Evolutionary conservation across 2,888 invertebrate genomes (phyloP).

Genomic region (Petrolisthes manimaculis): DNA sequence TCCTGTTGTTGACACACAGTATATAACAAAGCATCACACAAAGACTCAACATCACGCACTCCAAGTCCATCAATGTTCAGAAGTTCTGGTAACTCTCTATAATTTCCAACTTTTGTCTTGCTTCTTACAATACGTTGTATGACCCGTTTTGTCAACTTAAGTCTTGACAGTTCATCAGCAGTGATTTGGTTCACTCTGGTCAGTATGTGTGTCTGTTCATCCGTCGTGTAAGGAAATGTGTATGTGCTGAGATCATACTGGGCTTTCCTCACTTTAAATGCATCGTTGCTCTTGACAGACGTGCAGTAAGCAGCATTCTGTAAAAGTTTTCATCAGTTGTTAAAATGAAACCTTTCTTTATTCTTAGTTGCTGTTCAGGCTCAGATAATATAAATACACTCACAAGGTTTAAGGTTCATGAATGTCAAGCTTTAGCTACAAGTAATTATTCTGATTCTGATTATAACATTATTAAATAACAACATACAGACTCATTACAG

Average conservation of each 20-base stretch:
- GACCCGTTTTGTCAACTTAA: conserved; percentile 13
- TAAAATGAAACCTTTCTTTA: no score
- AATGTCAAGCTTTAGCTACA: no score
- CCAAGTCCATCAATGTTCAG: conserved; percentile 18
- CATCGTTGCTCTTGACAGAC: background rate
- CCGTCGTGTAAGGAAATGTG: background rate
- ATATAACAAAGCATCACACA: conserved; percentile 12
- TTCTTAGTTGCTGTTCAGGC: no score
- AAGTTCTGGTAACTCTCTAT: conserved; percentile 22
- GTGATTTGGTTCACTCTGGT: background rate
- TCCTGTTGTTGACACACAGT: background rate
- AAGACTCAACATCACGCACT: conserved; percentile 7
- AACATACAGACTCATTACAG: no score
- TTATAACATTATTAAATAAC: no score
- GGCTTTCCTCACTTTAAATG: background rate
- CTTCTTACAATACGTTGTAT: conserved; percentile 13
- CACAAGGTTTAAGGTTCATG: no score
- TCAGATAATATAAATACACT: no score
- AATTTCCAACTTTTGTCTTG: conserved; percentile 14
- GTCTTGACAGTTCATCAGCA: background rate
- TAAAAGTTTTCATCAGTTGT: no score
- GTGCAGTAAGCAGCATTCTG: background rate
- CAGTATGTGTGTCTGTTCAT: background rate
- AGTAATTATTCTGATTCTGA: no score
- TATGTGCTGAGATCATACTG: background rate